phyloP scores from a whole-genome alignment of 1,140 invertebrate species.

The silkworm (Bombyx mori) region ASM3026992v2 NC_085109.1:8797001-8797500 shows the following conservation, averaged over 20 bases:
- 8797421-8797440: neutral
- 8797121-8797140: conserved; percentile 60
- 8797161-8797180: conserved; percentile 45
- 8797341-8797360: conserved; percentile 2
- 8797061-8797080: conserved; percentile 4
- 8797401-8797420: neutral
- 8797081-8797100: conserved; percentile 41
- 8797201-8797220: conserved; percentile 61
- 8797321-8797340: conserved; percentile 3
- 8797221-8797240: conserved; percentile 18
- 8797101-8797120: conserved; percentile 64
- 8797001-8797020: too few relatives aligned
- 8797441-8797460: neutral
- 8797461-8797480: too few relatives aligned
- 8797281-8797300: neutral
- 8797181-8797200: conserved; percentile 47
- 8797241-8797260: neutral
- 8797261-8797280: neutral
- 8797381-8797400: conserved; percentile 3
- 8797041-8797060: too few relatives aligned
- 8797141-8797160: conserved; percentile 63
- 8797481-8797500: too few relatives aligned
- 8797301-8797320: neutral
- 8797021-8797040: too few relatives aligned
- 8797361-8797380: conserved; percentile 2